Evolutionary conservation across 2,113 vertebrate species (phyloP).

Genomic region (Panthera uncia): DNA sequence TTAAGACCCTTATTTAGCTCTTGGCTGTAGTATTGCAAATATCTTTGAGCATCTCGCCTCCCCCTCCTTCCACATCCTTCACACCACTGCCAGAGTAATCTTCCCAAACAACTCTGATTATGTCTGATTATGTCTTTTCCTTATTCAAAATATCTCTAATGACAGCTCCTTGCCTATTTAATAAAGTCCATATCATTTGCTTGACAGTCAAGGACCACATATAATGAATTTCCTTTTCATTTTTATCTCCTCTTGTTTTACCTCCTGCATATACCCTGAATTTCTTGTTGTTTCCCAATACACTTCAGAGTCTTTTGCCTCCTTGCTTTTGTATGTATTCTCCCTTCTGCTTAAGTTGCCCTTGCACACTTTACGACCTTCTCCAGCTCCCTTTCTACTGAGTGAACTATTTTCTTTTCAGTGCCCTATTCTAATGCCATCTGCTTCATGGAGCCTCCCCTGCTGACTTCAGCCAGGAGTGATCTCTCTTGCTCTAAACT

Average conservation of each 20-base stretch:
- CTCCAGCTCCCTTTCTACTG: background rate
- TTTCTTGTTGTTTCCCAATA: background rate
- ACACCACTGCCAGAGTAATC: background rate
- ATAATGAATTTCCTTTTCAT: background rate
- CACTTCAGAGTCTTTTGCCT: background rate
- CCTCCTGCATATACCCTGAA: background rate
- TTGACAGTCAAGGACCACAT: background rate
- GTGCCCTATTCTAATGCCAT: background rate
- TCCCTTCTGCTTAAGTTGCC: background rate
- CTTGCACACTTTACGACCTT: background rate
- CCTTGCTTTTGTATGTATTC: background rate
- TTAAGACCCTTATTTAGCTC: constrained; percentile 51
- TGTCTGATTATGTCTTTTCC: constrained; percentile 45
- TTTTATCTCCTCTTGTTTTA: constrained; percentile 1
- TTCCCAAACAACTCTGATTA: constrained; percentile 30
- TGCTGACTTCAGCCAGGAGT: background rate
- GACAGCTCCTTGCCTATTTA: background rate
- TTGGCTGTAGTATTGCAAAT: background rate
- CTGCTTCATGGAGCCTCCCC: background rate
- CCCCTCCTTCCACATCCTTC: background rate
- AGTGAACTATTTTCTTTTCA: constrained; percentile 13
- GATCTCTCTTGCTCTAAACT: background rate
- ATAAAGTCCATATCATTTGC: constrained; percentile 25
- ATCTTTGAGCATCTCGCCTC: background rate
- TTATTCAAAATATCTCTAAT: constrained; percentile 40